phyloP scores from a whole-genome alignment of 2,113 vertebrate genomes.

The Genyomyrus donnyi region DNA sequence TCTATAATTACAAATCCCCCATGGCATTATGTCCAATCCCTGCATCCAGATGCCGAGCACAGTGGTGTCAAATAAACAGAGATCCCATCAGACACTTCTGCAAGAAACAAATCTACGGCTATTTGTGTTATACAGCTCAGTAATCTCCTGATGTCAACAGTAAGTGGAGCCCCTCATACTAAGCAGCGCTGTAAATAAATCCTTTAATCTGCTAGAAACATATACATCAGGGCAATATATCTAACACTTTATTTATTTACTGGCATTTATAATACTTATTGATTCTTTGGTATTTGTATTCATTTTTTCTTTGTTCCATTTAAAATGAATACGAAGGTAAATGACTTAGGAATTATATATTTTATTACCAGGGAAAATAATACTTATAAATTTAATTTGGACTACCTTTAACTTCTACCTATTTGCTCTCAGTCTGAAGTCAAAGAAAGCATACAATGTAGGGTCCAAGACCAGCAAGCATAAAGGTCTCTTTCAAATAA shows the following conservation, averaged over 20 bases:
- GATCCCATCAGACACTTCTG: background rate
- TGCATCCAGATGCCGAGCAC: background rate
- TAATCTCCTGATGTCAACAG: background rate
- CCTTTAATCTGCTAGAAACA: background rate
- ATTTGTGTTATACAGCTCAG: background rate
- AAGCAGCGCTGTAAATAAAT: background rate
- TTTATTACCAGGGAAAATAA: background rate
- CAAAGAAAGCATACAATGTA: background rate
- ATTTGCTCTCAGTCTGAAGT: background rate
- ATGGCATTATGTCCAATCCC: background rate
- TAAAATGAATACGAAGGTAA: background rate
- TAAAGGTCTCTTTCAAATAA: background rate
- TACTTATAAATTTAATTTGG: background rate
- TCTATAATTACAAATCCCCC: background rate
- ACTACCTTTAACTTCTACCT: background rate
- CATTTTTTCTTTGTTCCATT: background rate
- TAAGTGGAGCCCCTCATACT: background rate
- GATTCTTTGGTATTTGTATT: background rate
- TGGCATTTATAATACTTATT: background rate
- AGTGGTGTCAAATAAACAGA: background rate
- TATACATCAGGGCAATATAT: background rate
- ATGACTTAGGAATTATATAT: background rate
- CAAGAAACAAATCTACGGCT: background rate
- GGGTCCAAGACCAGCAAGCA: background rate
- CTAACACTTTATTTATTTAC: background rate